Conservation (phyloP, 1,140 invertebrate genomes). For the Drosophila sulfurigaster region DNA sequence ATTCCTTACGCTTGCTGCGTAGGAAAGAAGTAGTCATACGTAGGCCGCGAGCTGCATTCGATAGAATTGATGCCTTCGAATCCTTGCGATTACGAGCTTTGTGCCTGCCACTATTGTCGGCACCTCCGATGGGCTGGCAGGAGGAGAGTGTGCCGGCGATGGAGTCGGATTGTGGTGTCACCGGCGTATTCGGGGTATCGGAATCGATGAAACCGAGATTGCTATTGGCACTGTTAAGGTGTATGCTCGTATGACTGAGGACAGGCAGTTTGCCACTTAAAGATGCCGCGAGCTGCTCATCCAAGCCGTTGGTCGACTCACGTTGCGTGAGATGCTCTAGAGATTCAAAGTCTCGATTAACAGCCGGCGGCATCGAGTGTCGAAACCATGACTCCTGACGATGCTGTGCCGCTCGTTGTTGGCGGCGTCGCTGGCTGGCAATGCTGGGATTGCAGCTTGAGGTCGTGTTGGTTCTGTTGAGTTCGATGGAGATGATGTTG, state of each 20-base stretch:
- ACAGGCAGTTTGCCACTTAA: conserved; percentile 52
- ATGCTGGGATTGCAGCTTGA: conserved; percentile 27
- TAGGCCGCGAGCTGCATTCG: conserved; percentile 63
- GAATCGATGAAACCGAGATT: conserved; percentile 81
- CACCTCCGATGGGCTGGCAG: conserved; percentile 20
- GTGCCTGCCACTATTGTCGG: conserved; percentile 23
- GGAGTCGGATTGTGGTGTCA: conserved; percentile 56
- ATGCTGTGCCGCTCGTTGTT: conserved; percentile 63
- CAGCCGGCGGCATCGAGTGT: conserved; percentile 77
- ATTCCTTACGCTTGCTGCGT: conserved; percentile 71
- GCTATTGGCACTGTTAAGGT: conserved; percentile 80
- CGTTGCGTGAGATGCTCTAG: conserved; percentile 67
- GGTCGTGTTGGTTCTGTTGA: conserved; percentile 31
- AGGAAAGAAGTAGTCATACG: conserved; percentile 76
- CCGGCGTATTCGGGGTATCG: conserved; percentile 74
- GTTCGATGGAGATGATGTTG: conserved; percentile 32
- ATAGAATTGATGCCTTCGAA: conserved; percentile 70
- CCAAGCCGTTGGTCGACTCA: conserved; percentile 59
- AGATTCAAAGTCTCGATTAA: conserved; percentile 75
- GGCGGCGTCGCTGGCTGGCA: conserved; percentile 60
- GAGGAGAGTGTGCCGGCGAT: conserved; percentile 65
- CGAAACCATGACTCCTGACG: conserved; percentile 80
- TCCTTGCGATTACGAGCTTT: conserved; percentile 70
- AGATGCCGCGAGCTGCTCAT: conserved; percentile 74
- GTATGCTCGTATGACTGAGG: conserved; percentile 67